Evolutionary conservation across 2,888 invertebrate genomes (phyloP), one percentile per base, ranked within the genome.

Genomic region (Blomia tropicalis): DNA sequence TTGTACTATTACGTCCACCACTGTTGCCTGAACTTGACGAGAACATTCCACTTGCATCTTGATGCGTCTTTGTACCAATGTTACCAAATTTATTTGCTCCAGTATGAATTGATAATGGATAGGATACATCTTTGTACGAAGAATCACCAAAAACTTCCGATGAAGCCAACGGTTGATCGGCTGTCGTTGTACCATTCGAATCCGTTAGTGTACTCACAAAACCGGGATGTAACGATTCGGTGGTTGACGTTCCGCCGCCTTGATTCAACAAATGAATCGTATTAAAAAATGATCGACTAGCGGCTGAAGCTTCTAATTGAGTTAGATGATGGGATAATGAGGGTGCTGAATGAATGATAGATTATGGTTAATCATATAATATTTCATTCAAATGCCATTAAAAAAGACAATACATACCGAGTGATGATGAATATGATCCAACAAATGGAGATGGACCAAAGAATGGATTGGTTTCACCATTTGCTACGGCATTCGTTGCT

Each of bases 351-450:
- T 19, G 22, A 47, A 47, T 14, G 22, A 43, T 5, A 43, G 19
- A 43, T 43, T 43, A 11, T 5, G 36, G 36, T 11, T 17, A 36
- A 36, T n/a, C n/a, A n/a, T n/a, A n/a, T n/a, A n/a, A n/a, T n/a
- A n/a, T n/a, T n/a, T n/a, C n/a, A n/a, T n/a, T 36, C 36, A 36
- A 36, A 36, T 36, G 36, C 17, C 36, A 36, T 17, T 11, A 11
- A 17, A n/a, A n/a, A n/a, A n/a, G n/a, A n/a, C n/a, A 36, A 30
- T 30, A 56, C 56, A 22, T 56, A 56, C 56, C 56, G 17, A 56
- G 19, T n/a, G 56, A 27, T 2, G 56, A 56, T 30, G 56, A 56
- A 25, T 56, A 56, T 25, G 4, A 2, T 27, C 56, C 56, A 27
- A 47, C 51, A 36, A 56, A 56, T 19, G 56, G 25, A 19, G 56